Evolutionary conservation across 2,888 invertebrate species (phyloP).

Genomic region (Nesidiocoris tenuis): DNA sequence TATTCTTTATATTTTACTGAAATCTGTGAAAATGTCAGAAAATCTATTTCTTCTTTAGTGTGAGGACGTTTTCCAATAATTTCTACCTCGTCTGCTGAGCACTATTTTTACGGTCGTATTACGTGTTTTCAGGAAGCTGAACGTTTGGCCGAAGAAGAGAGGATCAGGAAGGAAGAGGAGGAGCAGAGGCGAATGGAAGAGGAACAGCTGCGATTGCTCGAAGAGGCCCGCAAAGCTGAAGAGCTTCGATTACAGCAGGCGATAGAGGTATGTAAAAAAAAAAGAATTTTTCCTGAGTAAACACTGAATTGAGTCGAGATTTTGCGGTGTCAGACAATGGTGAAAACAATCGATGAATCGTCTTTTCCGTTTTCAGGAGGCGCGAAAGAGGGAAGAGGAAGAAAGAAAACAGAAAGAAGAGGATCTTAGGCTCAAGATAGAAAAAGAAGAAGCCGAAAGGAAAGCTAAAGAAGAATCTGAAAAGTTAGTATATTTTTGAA

Average conservation of each 20-base stretch:
- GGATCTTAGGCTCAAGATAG: slow-evolving; percentile 63
- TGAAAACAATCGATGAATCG: neutral
- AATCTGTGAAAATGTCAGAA: no score
- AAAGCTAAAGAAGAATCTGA: slow-evolving; percentile 85
- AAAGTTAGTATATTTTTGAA: slow-evolving; percentile 53
- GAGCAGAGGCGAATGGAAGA: slow-evolving; percentile 77
- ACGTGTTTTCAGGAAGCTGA: slow-evolving; percentile 65
- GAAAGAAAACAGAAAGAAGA: slow-evolving; percentile 70
- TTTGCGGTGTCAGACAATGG: neutral
- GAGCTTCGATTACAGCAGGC: slow-evolving; percentile 83
- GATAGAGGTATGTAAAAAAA: slow-evolving; percentile 67
- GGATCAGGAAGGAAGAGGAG: slow-evolving; percentile 75
- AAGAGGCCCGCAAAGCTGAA: slow-evolving; percentile 77
- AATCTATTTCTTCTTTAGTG: no score
- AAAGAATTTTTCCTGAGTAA: neutral
- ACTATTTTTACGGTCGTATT: neutral
- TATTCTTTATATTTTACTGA: no score
- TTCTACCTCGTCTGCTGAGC: no score
- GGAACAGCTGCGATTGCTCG: slow-evolving; percentile 74
- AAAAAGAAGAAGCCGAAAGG: slow-evolving; percentile 74
- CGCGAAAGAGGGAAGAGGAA: slow-evolving; percentile 74
- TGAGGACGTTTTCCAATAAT: no score
- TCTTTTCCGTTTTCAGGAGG: slow-evolving; percentile 57
- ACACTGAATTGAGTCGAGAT: neutral
- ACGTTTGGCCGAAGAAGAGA: slow-evolving; percentile 70